Conservation (phyloP, 2,113 vertebrate species). For the Catharus fuscescens region DNA sequence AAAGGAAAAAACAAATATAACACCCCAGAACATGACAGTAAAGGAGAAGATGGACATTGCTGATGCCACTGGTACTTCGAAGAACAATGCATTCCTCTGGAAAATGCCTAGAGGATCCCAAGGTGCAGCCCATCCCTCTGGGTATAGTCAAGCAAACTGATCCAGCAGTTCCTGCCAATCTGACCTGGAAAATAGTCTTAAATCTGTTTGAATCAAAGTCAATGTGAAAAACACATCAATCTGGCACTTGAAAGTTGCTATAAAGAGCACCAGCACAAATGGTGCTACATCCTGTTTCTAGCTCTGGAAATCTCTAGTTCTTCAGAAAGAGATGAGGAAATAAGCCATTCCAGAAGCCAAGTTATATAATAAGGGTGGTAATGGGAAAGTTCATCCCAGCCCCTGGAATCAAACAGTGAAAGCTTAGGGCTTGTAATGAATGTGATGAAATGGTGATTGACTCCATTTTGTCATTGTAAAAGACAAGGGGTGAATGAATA, state of each 20-base stretch:
- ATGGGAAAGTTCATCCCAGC: not conserved
- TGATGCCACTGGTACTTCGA: not conserved
- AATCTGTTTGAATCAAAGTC: not conserved
- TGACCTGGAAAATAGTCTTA: slow-evolving; percentile 6
- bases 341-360: not conserved
- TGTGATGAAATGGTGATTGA: not conserved
- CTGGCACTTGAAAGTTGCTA: not conserved
- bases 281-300: not conserved
- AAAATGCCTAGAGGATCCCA: not conserved
- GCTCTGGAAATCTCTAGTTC: not conserved
- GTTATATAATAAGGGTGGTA: not conserved
- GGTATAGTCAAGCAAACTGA: not conserved
- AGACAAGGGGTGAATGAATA: not conserved
- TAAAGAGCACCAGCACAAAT: not conserved
- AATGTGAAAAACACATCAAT: slow-evolving; percentile 31
- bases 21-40: not conserved
- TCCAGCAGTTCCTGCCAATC: not conserved
- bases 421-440: not conserved
- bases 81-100: not conserved
- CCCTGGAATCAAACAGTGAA: not conserved
- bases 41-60: not conserved
- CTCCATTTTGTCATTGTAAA: not conserved
- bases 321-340: slow-evolving; percentile 3
- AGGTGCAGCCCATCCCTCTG: not conserved
- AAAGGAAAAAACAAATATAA: not conserved